Conservation (phyloP, 2,113 vertebrate genomes). For the Epinephelus moara region DNA sequence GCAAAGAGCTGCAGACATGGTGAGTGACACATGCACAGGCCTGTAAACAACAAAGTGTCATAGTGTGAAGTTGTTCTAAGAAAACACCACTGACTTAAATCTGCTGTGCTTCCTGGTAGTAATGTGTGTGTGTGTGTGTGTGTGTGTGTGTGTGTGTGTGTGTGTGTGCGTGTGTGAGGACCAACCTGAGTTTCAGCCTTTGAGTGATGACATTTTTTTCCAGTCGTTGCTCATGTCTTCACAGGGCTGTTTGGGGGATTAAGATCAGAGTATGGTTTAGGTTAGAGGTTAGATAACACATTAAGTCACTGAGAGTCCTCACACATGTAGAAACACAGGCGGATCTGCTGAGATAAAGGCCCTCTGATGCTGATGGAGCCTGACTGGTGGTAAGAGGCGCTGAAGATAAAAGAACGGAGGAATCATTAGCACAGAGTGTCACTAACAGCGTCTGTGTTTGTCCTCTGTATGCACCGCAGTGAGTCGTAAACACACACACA, state of each 20-base stretch:
- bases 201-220: not conserved
- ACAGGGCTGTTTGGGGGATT: not conserved
- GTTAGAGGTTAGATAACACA: not conserved
- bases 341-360: not conserved
- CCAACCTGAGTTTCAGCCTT: not conserved
- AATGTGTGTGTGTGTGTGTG: not conserved
- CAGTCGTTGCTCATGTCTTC: not conserved
- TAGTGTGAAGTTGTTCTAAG: not conserved
- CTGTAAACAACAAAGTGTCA: not conserved
- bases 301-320: not conserved
- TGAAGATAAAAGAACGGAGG: slow-evolving; percentile 26
- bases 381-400: not conserved
- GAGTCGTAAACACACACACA: slow-evolving; percentile 15
- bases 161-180: not conserved
- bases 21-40: not conserved
- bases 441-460: not conserved
- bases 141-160: too few relatives aligned
- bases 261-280: not conserved
- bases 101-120: not conserved
- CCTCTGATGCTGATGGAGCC: not conserved
- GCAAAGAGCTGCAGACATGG: not conserved
- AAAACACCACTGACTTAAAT: not conserved
- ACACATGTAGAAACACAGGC: not conserved
- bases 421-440: slow-evolving; percentile 43
- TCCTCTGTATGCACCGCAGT: slow-evolving; percentile 42